Percentiles rank a stretch among this genome's conserved stretches.
These are phyloP conservation scores for Cosmia pyralina DNA, from an alignment of 2,888 invertebrate species.

Conservation along the genomic window DNA sequence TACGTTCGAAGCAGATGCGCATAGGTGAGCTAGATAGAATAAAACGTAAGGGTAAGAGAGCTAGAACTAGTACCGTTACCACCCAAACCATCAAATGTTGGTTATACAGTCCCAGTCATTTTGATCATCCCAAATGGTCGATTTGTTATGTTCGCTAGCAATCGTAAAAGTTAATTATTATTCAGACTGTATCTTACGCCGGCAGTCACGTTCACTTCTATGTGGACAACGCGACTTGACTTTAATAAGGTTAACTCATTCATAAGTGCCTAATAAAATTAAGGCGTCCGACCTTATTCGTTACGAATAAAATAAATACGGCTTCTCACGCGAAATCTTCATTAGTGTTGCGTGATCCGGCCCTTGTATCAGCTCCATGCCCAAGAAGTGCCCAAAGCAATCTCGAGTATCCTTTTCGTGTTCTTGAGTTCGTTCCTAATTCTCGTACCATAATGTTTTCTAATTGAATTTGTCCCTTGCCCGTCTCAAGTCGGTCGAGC, in stretches of 20 bases:
- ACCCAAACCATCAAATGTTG: slow-evolving; percentile 48
- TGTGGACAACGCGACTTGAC: slow-evolving; percentile 77
- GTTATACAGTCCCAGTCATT: slow-evolving; percentile 48
- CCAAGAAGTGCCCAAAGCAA: slow-evolving; percentile 52
- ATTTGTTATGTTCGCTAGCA: slow-evolving; percentile 63
- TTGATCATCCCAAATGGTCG: slow-evolving; percentile 66
- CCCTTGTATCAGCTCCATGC: slow-evolving; percentile 49
- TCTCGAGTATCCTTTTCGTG: slow-evolving; percentile 59
- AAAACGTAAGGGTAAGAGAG: slow-evolving; percentile 54
- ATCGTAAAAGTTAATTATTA: slow-evolving; percentile 79
- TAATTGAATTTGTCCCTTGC: slow-evolving; percentile 74
- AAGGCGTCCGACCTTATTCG: slow-evolving; percentile 63
- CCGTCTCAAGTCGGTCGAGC: slow-evolving; percentile 72
- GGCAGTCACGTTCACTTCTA: slow-evolving; percentile 79
- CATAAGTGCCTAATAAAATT: slow-evolving; percentile 73
- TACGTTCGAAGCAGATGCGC: slow-evolving; percentile 32
- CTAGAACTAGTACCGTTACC: slow-evolving; percentile 23
- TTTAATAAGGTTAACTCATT: slow-evolving; percentile 76
- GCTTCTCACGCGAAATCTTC: slow-evolving; percentile 65
- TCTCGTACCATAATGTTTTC: slow-evolving; percentile 59
- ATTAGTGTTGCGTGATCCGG: slow-evolving; percentile 65
- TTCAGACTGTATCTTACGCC: slow-evolving; percentile 74
- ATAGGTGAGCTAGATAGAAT: slow-evolving; percentile 53
- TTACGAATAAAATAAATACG: slow-evolving; percentile 46
- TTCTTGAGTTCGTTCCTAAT: slow-evolving; percentile 52